Evolutionary conservation across 2,797 vertebrate species (phyloP).

Genomic region (Crypturellus tataupa): DNA sequence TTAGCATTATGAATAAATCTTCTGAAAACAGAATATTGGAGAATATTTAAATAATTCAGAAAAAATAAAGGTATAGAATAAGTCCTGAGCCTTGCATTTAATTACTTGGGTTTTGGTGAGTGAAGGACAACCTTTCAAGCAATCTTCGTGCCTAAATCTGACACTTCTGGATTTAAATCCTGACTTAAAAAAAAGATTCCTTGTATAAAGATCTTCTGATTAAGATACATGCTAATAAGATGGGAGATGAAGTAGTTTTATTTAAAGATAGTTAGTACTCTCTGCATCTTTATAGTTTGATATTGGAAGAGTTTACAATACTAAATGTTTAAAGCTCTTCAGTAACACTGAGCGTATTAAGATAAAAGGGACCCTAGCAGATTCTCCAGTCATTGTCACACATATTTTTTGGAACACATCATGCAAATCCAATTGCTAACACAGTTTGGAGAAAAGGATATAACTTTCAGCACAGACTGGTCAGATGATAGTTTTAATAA

Average conservation of each 20-base stretch:
- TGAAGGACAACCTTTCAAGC: background rate
- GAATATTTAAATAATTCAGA: background rate
- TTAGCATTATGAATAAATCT: background rate
- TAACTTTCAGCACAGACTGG: background rate
- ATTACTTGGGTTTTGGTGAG: background rate
- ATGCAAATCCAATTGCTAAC: background rate
- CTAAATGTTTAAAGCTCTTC: background rate
- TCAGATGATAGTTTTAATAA: background rate
- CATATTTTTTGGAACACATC: background rate
- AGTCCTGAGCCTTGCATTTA: background rate
- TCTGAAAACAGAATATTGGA: background rate
- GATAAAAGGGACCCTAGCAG: background rate
- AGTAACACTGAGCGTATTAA: background rate
- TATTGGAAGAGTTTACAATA: conserved; percentile 10
- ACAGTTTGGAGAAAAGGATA: background rate
- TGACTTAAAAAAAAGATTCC: background rate
- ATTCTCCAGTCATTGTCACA: background rate
- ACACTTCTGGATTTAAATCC: background rate
- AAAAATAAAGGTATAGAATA: background rate
- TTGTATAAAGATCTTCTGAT: background rate
- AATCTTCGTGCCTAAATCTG: background rate
- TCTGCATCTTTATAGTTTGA: background rate
- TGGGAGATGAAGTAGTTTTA: background rate
- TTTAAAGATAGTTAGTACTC: background rate
- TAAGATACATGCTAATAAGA: background rate